Conservation (phyloP, 2,113 vertebrate genomes). For the Salvelinus sp. region DNA sequence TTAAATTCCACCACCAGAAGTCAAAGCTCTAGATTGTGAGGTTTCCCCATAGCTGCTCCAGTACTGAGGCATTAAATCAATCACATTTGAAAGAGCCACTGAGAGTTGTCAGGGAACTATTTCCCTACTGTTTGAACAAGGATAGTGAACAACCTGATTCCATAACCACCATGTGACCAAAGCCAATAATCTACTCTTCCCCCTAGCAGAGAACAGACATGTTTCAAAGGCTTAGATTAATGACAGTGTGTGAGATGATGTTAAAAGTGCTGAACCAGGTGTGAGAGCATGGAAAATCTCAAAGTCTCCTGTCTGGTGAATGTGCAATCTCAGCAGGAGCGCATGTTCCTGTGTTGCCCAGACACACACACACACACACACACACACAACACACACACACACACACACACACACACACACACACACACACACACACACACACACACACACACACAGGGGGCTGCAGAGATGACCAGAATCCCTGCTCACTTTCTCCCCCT, state of each 20-base stretch:
- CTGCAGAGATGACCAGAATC: constrained; percentile 11
- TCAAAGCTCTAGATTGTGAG: not conserved
- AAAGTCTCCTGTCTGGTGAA: not conserved
- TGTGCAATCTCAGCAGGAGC: constrained; percentile 17
- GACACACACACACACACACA: no score
- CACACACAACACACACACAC: not conserved
- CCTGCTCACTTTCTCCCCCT: constrained; percentile 16
- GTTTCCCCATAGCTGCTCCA: not conserved
- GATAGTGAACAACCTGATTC: not conserved
- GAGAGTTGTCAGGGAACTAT: no score
- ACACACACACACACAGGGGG: not conserved
- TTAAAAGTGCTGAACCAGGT: constrained; percentile 31
- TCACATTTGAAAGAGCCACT: no score
- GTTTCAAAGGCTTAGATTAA: constrained; percentile 17
- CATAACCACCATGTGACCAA: not conserved
- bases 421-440: no score
- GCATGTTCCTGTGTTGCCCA: not conserved
- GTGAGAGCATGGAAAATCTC: constrained; percentile 9
- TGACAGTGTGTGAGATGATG: constrained; percentile 1
- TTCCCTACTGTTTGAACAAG: not conserved
- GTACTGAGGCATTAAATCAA: no score
- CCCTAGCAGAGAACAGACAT: not conserved
- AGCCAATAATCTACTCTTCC: constrained; percentile 13
- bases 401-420: not conserved
- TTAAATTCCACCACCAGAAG: not conserved